Conservation (phyloP, 1,140 invertebrate genomes). For the Eriosoma lanigerum region DNA sequence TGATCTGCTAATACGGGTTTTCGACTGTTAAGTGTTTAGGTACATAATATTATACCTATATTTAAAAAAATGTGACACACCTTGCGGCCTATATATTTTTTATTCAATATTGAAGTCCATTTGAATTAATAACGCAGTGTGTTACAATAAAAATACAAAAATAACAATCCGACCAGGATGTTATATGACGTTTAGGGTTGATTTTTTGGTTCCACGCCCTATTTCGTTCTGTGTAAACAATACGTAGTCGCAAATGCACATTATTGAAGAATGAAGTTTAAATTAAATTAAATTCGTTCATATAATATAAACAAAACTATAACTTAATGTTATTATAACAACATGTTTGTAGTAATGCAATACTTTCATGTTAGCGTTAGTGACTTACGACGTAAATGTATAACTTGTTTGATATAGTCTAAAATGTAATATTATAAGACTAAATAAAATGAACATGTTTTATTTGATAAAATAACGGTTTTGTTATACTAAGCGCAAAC, state of each 20-base stretch:
- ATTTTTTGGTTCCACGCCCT: background rate
- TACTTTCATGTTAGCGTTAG: background rate
- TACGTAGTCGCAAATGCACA: too few species aligned
- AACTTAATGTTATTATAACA: background rate
- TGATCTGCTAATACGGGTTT: too few species aligned
- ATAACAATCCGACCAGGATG: background rate
- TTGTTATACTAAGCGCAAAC: background rate
- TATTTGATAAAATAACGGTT: background rate
- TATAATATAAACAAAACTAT: conserved; percentile 10
- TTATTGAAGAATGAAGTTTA: background rate
- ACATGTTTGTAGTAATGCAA: background rate
- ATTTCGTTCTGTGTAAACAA: background rate
- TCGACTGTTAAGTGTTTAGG: too few species aligned
- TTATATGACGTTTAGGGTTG: background rate
- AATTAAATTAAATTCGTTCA: conserved; percentile 21
- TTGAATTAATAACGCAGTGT: background rate
- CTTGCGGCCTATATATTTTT: background rate
- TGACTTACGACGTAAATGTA: background rate
- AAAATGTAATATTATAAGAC: background rate
- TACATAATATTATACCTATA: too few species aligned
- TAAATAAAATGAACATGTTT: background rate
- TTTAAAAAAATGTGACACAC: too few species aligned
- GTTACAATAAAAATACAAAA: conserved; percentile 9
- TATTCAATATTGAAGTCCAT: background rate
- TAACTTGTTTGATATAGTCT: background rate